Conservation (phyloP, 2,888 invertebrate genomes). For the Caenorhabditis drosophilae region DNA sequence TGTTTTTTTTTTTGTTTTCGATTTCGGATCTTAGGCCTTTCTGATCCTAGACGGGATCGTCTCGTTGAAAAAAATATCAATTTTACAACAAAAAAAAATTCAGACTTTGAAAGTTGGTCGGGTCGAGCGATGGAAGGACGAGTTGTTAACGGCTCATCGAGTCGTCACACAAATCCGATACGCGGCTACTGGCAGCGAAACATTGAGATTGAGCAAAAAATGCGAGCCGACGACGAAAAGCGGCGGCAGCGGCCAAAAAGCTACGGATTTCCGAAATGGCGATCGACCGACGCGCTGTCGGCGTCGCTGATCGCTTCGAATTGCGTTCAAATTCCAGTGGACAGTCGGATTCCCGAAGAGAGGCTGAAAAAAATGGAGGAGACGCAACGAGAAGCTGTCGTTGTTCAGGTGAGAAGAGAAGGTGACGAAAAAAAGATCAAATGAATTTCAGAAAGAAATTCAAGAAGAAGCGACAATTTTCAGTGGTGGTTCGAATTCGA, state of each 20-base stretch:
- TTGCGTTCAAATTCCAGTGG: constrained; percentile 53
- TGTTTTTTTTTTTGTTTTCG: not conserved
- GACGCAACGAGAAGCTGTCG: constrained; percentile 52
- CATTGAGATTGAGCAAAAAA: constrained; percentile 37
- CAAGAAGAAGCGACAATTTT: constrained; percentile 25
- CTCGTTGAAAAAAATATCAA: not conserved
- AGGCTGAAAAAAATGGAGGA: constrained; percentile 52
- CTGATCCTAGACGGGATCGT: not conserved
- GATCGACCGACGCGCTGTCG: constrained; percentile 62
- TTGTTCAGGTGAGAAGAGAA: constrained; percentile 38
- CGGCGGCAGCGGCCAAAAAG: constrained; percentile 33
- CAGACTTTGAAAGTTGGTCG: constrained; percentile 38
- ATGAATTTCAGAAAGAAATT: constrained; percentile 23
- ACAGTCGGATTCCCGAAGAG: constrained; percentile 55
- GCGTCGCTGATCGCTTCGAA: constrained; percentile 63
- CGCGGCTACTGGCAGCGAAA: constrained; percentile 53
- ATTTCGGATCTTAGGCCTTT: not conserved
- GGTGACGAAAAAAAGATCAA: too few species aligned
- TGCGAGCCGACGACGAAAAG: constrained; percentile 30
- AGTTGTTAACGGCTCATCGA: constrained; percentile 20
- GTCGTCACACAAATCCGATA: constrained; percentile 29
- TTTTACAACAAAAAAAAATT: not conserved
- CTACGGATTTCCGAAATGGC: constrained; percentile 61
- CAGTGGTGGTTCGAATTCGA: constrained; percentile 7
- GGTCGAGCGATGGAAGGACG: constrained; percentile 37